Conservation (phyloP, 2,797 vertebrate genomes). For the Petrocephalus schoutedeni region DNA sequence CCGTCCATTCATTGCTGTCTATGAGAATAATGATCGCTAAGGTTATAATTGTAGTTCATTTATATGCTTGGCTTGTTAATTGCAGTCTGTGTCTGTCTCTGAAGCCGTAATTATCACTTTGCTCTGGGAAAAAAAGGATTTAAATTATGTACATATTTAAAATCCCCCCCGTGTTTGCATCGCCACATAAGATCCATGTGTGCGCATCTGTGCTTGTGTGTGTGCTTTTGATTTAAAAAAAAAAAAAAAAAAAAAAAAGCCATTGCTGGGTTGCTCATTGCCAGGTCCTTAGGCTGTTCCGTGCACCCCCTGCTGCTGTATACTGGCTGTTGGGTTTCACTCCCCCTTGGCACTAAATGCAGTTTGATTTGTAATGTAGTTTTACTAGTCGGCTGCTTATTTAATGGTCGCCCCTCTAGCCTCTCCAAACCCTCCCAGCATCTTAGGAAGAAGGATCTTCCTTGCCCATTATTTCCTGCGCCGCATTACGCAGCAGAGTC, state of each 20-base stretch:
- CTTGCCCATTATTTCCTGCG: neutral
- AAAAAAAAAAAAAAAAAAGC: neutral
- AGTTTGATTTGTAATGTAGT: neutral
- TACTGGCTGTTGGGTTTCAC: neutral
- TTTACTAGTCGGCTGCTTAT: neutral
- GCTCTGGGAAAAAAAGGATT: constrained; percentile 29
- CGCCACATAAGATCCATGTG: neutral
- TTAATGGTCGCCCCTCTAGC: neutral
- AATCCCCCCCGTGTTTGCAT: neutral
- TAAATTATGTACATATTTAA: constrained; percentile 17
- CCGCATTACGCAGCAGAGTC: neutral
- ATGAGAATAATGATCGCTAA: constrained; percentile 42
- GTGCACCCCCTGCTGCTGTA: neutral
- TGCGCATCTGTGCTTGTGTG: neutral
- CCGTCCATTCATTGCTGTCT: constrained; percentile 41
- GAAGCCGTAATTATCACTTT: constrained; percentile 46
- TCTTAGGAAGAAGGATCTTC: neutral
- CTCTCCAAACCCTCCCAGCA: neutral
- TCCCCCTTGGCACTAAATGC: neutral
- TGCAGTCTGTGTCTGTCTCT: constrained; percentile 43
- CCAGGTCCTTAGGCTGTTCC: constrained; percentile 4
- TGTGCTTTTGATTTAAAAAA: neutral
- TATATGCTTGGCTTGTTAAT: constrained; percentile 40
- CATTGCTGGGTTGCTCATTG: neutral
- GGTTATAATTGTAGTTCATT: constrained; percentile 42